phyloP scores from a whole-genome alignment of 2,113 vertebrate species.

The Eulacestoma nigropectus region DNA sequence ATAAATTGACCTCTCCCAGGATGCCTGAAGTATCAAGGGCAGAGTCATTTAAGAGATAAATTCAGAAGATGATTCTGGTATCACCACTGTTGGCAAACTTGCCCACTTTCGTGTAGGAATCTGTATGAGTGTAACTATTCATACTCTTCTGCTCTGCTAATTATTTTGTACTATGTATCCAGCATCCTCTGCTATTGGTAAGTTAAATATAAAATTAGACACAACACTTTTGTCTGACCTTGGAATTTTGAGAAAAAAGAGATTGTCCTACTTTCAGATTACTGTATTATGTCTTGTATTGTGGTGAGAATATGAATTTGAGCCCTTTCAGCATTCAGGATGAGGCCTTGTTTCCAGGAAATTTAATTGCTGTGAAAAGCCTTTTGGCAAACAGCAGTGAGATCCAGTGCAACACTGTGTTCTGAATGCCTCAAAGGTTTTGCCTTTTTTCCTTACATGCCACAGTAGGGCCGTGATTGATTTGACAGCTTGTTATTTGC shows the following conservation, averaged over 20 bases:
- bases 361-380: background rate
- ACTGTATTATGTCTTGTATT: background rate
- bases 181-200: background rate
- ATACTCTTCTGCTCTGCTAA: background rate
- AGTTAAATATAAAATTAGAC: background rate
- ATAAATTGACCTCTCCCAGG: background rate
- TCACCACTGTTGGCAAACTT: background rate
- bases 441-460: background rate
- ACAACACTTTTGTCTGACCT: background rate
- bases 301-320: background rate
- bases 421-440: background rate
- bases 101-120: background rate
- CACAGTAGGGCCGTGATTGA: background rate
- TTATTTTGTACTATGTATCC: background rate
- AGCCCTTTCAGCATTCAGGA: background rate
- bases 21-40: background rate
- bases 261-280: background rate
- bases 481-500: background rate
- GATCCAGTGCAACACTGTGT: background rate
- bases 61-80: background rate
- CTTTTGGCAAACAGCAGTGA: background rate
- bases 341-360: background rate
- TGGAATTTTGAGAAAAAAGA: background rate
- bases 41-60: background rate
- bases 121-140: background rate